Conservation (phyloP, 2,888 invertebrate genomes). For the Serripes groenlandicus region DNA sequence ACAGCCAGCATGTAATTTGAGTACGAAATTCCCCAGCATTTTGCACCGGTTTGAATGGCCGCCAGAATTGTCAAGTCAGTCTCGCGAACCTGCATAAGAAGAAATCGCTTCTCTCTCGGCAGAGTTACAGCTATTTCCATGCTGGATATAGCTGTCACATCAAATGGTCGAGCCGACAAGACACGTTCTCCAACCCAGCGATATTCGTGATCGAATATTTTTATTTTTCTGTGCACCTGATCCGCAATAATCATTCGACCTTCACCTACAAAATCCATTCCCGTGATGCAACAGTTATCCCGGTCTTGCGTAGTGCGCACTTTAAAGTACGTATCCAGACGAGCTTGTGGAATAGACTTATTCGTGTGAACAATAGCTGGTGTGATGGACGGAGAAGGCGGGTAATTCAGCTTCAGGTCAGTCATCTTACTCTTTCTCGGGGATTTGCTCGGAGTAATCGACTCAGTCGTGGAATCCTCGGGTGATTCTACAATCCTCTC, state of each 20-base stretch:
- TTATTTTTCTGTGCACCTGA: conserved; percentile 69
- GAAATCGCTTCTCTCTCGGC: conserved; percentile 68
- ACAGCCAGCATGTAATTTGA: conserved; percentile 70
- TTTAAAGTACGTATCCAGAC: conserved; percentile 62
- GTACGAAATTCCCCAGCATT: conserved; percentile 70
- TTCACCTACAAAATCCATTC: conserved; percentile 63
- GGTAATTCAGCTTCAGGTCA: conserved; percentile 40
- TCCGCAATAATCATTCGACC: conserved; percentile 68
- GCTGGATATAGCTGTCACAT: conserved; percentile 60
- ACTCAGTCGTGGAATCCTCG: conserved; percentile 22
- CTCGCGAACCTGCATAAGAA: conserved; percentile 64
- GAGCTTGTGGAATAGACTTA: conserved; percentile 53
- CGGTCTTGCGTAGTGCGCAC: conserved; percentile 68
- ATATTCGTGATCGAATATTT: conserved; percentile 65
- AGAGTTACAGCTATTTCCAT: conserved; percentile 68
- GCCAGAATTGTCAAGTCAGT: conserved; percentile 63
- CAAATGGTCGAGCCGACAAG: conserved; percentile 68
- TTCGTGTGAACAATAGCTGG: conserved; percentile 35
- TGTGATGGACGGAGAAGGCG: conserved; percentile 61
- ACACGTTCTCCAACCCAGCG: conserved; percentile 68
- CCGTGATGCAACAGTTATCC: conserved; percentile 71
- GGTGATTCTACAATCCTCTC: conserved; percentile 55
- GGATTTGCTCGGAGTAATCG: conserved; percentile 1
- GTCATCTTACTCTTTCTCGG: conserved; percentile 14
- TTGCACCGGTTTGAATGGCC: conserved; percentile 70